A percentile compares a stretch with the other conserved stretches of the same genome.
These are phyloP conservation scores for Chymomyza procnemis DNA, from an alignment of 2,888 invertebrate genomes.

Conservation along the genomic window DNA sequence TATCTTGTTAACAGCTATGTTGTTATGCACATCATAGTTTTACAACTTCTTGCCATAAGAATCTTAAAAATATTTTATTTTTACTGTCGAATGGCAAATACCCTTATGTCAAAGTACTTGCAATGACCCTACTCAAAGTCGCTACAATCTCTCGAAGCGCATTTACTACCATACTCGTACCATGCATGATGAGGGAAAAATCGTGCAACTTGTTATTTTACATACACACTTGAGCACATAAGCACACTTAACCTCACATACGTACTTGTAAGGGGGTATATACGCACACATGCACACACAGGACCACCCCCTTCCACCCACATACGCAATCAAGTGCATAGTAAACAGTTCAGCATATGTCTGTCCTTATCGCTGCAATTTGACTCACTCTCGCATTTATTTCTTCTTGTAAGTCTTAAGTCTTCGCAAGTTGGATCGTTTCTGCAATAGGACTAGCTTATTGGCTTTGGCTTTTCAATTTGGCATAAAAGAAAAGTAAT, in stretches of 20 bases:
- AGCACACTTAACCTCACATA: neutral
- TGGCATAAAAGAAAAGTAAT: neutral
- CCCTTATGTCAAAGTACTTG: too few species aligned
- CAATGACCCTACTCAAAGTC: too few species aligned
- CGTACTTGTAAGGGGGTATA: neutral
- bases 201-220: slow-evolving; percentile 40
- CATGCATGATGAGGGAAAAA: neutral
- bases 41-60: too few species aligned
- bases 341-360: neutral
- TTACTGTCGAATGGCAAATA: too few species aligned
- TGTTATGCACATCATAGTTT: too few species aligned
- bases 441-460: neutral
- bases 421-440: neutral
- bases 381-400: neutral
- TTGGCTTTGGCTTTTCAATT: neutral
- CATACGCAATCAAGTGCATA: neutral
- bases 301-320: neutral
- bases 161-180: neutral
- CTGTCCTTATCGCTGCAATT: neutral
- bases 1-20: too few species aligned
- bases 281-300: neutral
- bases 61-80: too few species aligned
- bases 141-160: neutral
- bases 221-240: slow-evolving; percentile 28
- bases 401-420: neutral